phyloP scores from a whole-genome alignment of 2,797 vertebrate genomes.

The Catostomus latipinnis region DNA sequence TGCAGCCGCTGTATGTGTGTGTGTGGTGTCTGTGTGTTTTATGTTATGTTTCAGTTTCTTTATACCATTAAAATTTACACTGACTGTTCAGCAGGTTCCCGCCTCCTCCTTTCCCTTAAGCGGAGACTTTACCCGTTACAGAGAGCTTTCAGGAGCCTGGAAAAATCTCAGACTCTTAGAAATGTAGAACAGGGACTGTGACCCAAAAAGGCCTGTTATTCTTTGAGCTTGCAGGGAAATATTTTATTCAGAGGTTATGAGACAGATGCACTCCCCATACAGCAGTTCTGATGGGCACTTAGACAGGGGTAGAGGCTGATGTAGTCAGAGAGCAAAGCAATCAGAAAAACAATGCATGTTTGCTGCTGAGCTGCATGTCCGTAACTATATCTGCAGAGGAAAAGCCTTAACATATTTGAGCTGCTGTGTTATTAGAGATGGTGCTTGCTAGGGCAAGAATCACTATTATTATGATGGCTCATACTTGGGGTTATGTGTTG shows the following conservation, averaged over 20 bases:
- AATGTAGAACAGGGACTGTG: slow-evolving; percentile 53
- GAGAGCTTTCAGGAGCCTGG: slow-evolving; percentile 8
- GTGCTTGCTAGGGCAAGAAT: not conserved
- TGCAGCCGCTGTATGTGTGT: too few relatives aligned
- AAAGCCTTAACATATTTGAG: not conserved
- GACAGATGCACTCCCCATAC: slow-evolving; percentile 66
- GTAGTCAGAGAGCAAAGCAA: slow-evolving; percentile 20
- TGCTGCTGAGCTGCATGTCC: not conserved
- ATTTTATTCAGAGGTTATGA: slow-evolving; percentile 69
- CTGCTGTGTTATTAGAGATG: slow-evolving; percentile 21
- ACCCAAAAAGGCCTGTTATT: slow-evolving; percentile 62
- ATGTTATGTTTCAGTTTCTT: too few relatives aligned
- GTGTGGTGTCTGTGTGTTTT: too few relatives aligned
- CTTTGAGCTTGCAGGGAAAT: slow-evolving; percentile 62
- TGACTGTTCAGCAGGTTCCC: too few relatives aligned
- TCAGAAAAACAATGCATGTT: slow-evolving; percentile 13
- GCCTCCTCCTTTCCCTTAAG: too few relatives aligned
- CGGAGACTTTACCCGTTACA: too few relatives aligned
- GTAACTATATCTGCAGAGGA: not conserved
- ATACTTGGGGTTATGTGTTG: not conserved
- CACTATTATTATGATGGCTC: not conserved
- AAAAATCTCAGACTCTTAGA: slow-evolving; percentile 47
- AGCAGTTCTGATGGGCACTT: slow-evolving; percentile 49
- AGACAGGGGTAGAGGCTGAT: slow-evolving; percentile 30
- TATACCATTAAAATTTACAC: too few relatives aligned